A percentile compares a stretch with the other conserved stretches of the same genome.
These are phyloP conservation scores for Nansenia antarctica DNA, from an alignment of 2,113 vertebrate genomes.

Conservation along the genomic window DNA sequence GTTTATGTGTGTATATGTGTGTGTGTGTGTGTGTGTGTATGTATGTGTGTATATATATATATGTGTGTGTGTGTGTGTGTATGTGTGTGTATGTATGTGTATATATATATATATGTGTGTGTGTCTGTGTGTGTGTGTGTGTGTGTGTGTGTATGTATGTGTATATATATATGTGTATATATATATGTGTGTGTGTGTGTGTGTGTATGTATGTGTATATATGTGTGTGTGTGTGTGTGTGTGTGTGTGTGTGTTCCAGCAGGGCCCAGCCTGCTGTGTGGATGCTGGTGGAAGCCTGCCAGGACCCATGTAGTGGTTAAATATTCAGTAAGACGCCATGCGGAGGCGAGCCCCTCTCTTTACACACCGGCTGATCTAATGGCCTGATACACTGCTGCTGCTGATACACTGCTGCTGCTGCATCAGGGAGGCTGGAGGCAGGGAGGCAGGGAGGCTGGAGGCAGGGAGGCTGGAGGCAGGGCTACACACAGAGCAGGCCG, in stretches of 20 bases:
- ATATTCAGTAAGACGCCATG: constrained; percentile 88
- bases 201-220: constrained; percentile 71
- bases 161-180: too few species aligned
- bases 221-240: constrained; percentile 47
- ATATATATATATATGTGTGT: too few species aligned
- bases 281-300: too few species aligned
- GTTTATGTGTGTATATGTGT: not conserved
- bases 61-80: constrained; percentile 54
- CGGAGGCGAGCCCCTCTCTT: constrained; percentile 81
- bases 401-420: too few species aligned
- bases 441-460: constrained; percentile 53
- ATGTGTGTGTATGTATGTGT: constrained; percentile 70
- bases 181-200: too few species aligned
- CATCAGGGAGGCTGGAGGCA: constrained; percentile 48
- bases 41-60: constrained; percentile 72
- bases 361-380: constrained; percentile 3
- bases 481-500: too few species aligned
- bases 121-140: constrained; percentile 39
- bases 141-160: constrained; percentile 68
- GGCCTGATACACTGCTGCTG: not conserved
- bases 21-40: not conserved
- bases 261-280: constrained; percentile 81
- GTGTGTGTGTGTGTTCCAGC: constrained; percentile 76
- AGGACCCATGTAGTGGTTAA: constrained; percentile 87
- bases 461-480: too few species aligned